phyloP scores from a whole-genome alignment of 1,140 invertebrate species.

The Rhyzopertha dominica region DNA sequence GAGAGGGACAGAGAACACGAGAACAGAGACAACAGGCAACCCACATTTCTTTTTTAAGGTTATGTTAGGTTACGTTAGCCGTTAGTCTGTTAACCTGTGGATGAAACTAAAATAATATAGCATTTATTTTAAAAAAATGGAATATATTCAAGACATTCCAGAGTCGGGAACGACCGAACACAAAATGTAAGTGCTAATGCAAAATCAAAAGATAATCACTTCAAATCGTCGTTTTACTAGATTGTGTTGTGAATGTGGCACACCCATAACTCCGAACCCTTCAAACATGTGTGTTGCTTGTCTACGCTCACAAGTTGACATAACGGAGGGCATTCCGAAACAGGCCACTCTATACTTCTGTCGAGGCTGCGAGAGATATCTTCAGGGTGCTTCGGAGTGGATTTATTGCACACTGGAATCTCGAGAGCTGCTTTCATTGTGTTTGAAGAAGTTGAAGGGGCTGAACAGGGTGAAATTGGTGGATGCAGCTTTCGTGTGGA shows the following conservation, averaged over 20 bases:
- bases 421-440: conserved; percentile 84
- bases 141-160: conserved; percentile 6
- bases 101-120: too few species aligned
- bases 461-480: conserved; percentile 84
- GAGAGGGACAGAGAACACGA: too few species aligned
- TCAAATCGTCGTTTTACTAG: conserved; percentile 44
- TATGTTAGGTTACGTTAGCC: too few species aligned
- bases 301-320: conserved; percentile 85
- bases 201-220: background rate
- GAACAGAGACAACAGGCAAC: too few species aligned
- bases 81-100: too few species aligned
- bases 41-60: too few species aligned
- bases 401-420: conserved; percentile 85
- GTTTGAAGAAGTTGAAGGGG: conserved; percentile 91
- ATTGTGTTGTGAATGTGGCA: conserved; percentile 78
- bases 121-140: conserved; percentile 12
- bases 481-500: conserved; percentile 98
- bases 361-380: conserved; percentile 88
- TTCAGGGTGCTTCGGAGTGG: conserved; percentile 93
- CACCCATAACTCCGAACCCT: conserved; percentile 85
- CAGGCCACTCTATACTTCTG: conserved; percentile 87
- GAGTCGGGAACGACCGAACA: background rate
- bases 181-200: conserved; percentile 17
- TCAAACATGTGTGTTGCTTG: conserved; percentile 97
- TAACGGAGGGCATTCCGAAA: conserved; percentile 95